A percentile compares a stretch with the other conserved stretches of the same genome.
Conservation (phyloP, 2,797 vertebrate genomes). For the Pipistrellus kuhlii region DNA sequence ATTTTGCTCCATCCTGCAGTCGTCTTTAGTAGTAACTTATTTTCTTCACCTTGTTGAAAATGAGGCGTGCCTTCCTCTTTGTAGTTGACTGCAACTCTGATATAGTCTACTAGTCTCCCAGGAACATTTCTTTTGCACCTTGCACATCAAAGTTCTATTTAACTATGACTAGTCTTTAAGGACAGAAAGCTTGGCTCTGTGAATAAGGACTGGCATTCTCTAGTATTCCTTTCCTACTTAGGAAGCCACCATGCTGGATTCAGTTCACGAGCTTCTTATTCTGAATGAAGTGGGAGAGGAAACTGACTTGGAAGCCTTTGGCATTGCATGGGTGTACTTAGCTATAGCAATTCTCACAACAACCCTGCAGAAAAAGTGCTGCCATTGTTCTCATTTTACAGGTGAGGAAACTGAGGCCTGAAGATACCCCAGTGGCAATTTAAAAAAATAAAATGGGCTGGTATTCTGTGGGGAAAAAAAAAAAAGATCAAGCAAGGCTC, state of each 20-base stretch:
- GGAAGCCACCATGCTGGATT: background rate
- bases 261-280: background rate
- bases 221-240: background rate
- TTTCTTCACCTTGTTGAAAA: conserved; percentile 46
- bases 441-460: background rate
- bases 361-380: background rate
- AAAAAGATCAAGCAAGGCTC: background rate
- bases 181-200: background rate
- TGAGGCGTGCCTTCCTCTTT: conserved; percentile 31
- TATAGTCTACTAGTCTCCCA: background rate
- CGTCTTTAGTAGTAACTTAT: background rate
- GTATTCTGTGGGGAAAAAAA: background rate
- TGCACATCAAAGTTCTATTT: background rate
- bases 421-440: background rate
- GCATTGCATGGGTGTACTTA: background rate
- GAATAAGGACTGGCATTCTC: background rate
- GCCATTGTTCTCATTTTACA: background rate
- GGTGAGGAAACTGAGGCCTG: background rate
- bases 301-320: background rate
- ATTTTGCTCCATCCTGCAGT: background rate
- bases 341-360: background rate
- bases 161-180: background rate
- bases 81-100: background rate
- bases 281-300: background rate
- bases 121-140: background rate